These are phyloP conservation scores for Brachypteracias leptosomus DNA, from an alignment of 2,113 vertebrate species.

Conservation along the genomic window DNA sequence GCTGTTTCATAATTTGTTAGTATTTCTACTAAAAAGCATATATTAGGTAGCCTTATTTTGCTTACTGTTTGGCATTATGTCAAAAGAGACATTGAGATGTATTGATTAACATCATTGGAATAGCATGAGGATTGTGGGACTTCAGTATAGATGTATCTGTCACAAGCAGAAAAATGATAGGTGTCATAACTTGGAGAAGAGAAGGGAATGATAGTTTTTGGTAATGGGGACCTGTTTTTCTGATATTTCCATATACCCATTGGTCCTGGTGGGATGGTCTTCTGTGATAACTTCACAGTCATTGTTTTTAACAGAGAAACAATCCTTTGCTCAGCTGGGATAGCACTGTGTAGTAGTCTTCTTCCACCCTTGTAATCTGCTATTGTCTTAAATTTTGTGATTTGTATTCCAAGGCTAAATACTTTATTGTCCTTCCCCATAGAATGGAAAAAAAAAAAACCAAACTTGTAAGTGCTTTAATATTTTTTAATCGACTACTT, in stretches of 20 bases:
- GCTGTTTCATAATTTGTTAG: background rate
- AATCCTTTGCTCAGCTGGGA: background rate
- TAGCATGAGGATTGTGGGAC: background rate
- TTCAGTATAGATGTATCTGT: background rate
- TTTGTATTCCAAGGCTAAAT: background rate
- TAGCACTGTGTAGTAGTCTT: background rate
- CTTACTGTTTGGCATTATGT: background rate
- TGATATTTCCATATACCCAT: background rate
- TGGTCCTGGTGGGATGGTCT: background rate
- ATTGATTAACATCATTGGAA: background rate
- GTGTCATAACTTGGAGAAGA: background rate
- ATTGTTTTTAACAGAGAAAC: background rate
- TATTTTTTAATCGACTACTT: background rate
- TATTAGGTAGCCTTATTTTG: background rate
- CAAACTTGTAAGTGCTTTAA: background rate
- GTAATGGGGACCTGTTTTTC: background rate
- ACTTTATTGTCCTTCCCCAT: background rate
- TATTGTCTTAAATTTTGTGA: background rate
- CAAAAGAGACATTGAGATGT: background rate
- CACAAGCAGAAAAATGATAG: background rate
- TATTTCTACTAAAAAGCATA: background rate
- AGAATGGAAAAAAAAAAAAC: fast-evolving
- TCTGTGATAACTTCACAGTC: background rate
- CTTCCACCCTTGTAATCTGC: background rate
- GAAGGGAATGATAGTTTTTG: background rate